Base-by-base conservation (phyloP, 2,113 vertebrate species). In the Myodes glareolus region DNA sequence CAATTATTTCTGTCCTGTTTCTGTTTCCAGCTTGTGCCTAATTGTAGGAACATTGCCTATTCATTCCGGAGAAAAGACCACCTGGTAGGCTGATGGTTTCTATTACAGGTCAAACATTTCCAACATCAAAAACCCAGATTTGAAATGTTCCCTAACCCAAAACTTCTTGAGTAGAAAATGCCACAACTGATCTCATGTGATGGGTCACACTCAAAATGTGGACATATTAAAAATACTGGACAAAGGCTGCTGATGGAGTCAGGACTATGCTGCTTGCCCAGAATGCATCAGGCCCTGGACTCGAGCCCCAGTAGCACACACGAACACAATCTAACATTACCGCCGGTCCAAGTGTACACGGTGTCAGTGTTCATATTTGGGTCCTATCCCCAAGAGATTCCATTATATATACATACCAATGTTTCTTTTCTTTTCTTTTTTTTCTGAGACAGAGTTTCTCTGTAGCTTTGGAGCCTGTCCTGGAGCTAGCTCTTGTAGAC, bases 1-100 rank as follows among this genome's bases (percentile, higher is more conserved):
- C 10, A 50, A 82, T 84, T 96, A 90, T 92, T 92, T 94, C 92
- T 88, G 47, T 82, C 70, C 91, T 91, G 55, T 80, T 93, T 81
- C 91, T 91, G 47, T 90, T 93, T 58, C 86, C 72, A 89, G 39
- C 31, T 19, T 31, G 68, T 67, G 81, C 63, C 42, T 45, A 76
- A 42, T 75, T 75, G 68, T 12, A 5, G 72, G 92, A 61, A 58
- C 45, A 39, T 2, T 81, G 80, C 67, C 88, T 91, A 75, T 78
- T 96, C 86, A 88, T 75, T 67, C 45, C 63, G 36, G 72, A 92
- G 65, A 63, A 95, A 92, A 81, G 86, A 89, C 47, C 78, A 61
- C n/a, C 13, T 75, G 29, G n/a, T 19, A 61, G 39, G 87, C 50
- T 82, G 90, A 17, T 16, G 81, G 47, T 52, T 89, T 92, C 65